These are phyloP conservation scores for Pantelozetes paolii DNA, from an alignment of 2,888 invertebrate genomes.

Conservation along the genomic window DNA sequence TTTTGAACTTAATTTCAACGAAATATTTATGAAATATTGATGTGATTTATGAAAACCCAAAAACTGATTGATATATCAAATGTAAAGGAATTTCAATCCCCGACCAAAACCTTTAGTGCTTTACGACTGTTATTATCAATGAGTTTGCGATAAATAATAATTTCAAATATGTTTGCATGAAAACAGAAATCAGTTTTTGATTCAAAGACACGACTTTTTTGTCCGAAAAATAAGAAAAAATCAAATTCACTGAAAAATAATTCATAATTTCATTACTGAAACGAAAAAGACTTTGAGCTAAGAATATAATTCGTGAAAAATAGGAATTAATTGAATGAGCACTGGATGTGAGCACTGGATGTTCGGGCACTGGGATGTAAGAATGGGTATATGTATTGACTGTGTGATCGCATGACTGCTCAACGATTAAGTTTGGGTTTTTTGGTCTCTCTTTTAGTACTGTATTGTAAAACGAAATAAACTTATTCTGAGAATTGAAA, in stretches of 20 bases:
- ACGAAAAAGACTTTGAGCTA: no score
- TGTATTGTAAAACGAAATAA: background rate
- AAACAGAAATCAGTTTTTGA: background rate
- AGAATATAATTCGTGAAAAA: background rate
- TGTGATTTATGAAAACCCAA: background rate
- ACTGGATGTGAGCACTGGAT: background rate
- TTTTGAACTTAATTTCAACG: background rate
- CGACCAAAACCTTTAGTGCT: background rate
- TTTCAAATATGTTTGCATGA: background rate
- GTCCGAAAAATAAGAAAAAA: background rate
- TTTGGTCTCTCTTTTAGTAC: background rate
- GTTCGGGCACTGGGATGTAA: background rate
- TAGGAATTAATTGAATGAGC: background rate
- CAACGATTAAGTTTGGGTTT: slow-evolving; percentile 27
- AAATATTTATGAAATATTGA: background rate
- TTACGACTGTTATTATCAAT: background rate
- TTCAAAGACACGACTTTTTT: slow-evolving; percentile 10
- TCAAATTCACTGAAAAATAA: background rate
- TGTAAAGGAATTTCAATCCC: background rate
- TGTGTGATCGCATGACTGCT: slow-evolving; percentile 29
- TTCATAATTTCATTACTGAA: background rate
- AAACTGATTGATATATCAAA: background rate
- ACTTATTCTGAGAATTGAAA: background rate
- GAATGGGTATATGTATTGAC: background rate
- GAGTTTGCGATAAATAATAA: background rate